A percentile compares a stretch with the other conserved stretches of the same genome.
Evolutionary conservation across 2,113 vertebrate species (phyloP).

Genomic region (Albula goreensis): DNA sequence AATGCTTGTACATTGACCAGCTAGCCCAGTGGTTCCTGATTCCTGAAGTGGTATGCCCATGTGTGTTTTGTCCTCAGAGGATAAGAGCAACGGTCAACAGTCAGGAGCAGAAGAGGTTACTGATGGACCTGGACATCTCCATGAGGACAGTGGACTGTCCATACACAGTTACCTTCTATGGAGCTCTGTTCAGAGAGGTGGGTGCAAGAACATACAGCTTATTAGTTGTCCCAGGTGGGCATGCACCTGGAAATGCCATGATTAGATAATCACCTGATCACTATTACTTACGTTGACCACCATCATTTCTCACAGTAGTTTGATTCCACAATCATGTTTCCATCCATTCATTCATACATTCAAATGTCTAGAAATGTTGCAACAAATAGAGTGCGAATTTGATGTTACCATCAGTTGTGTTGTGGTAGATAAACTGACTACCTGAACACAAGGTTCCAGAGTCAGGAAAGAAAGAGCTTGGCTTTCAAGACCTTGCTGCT

Average conservation of each 20-base stretch:
- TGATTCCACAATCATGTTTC: no score
- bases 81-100: slow-evolving; percentile 95
- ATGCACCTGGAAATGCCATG: background rate
- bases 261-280: background rate
- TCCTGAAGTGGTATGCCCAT: no score
- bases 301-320: no score
- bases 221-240: background rate
- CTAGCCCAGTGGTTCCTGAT: background rate
- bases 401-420: no score
- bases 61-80: slow-evolving; percentile 62
- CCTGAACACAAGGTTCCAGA: no score
- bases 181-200: slow-evolving; percentile 95
- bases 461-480: no score
- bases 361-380: no score
- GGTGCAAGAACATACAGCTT: background rate
- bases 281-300: no score
- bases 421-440: no score
- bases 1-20: background rate
- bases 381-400: no score
- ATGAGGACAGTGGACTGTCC: slow-evolving; percentile 96
- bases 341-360: no score
- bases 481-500: no score
- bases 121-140: slow-evolving; percentile 96
- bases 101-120: slow-evolving; percentile 92
- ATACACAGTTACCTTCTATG: slow-evolving; percentile 94